Evolutionary conservation across 2,797 vertebrate genomes (phyloP), one percentile per base, ranked within the genome.

Genomic region (Gorsachius magnificus): DNA sequence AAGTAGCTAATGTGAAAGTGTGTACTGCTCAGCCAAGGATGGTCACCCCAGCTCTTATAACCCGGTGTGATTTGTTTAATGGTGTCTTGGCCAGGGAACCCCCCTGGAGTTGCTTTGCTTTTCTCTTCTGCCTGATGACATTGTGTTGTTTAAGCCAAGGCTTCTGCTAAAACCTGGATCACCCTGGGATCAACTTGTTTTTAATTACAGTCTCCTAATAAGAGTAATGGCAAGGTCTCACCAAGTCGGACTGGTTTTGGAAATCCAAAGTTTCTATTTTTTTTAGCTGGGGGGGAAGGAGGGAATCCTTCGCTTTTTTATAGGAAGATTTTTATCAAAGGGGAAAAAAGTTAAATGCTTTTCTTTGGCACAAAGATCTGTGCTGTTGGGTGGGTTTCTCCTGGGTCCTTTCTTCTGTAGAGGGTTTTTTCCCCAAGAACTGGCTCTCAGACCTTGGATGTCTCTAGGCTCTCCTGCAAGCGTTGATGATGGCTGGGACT

Each of bases 161-260:
- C 19, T 19, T 89, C 41, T 64, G 38, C 57, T 64, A 70, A 82
- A 94, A 72, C 20, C 33, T n/a, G 17, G 16, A 41, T 65, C 51
- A 76, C 16, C 13, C 57, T 1, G 29, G 38, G 51, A 54, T 35
- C 43, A 33, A 6, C 38, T 69, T 69, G 43, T 2, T 82, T 87
- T 77, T 70, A 79, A 77, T 66, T 57, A 18, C 25, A 48, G 61
- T n/a, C n/a, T 79, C 61, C n/a, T n/a, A 71, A 16, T 41, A 79
- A 65, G 45, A 89, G 13, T 57, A 79, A 85, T 35, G 76, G 83
- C 75, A 80, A 68, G 31, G 68, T 90, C 63, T 87, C 41, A 33
- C 68, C 71, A 69, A 36, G 31, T n/a, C 71, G 66, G 35, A 48
- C 3, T 22, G 28, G 54, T 53, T 84, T 33, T 4, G 3, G 66